A percentile compares a stretch with the other conserved stretches of the same genome.
These are phyloP conservation scores for Geococcyx californianus DNA, from an alignment of 2,113 vertebrate species.

Conservation along the genomic window DNA sequence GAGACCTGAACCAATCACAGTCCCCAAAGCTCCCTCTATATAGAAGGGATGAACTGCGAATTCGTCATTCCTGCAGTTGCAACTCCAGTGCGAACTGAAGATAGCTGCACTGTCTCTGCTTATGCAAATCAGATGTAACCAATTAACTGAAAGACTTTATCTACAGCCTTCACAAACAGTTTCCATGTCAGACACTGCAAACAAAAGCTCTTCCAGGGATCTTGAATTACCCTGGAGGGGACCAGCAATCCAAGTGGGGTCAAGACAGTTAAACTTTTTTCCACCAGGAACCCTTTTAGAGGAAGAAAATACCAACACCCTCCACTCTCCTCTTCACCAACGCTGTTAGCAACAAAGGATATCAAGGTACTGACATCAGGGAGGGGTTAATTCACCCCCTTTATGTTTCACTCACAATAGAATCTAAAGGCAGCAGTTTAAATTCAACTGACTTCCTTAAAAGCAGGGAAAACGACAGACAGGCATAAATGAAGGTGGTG, in stretches of 20 bases:
- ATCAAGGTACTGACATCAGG: not conserved
- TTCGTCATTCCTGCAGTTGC: not conserved
- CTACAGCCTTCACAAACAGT: slow-evolving; percentile 57
- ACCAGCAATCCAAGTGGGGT: not conserved
- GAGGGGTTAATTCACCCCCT: not conserved
- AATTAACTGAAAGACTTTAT: slow-evolving; percentile 60
- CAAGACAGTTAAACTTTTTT: not conserved
- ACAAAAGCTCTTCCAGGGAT: slow-evolving; percentile 55
- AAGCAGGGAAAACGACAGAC: not conserved
- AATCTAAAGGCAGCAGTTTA: not conserved
- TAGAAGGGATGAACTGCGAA: not conserved
- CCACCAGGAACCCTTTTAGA: not conserved
- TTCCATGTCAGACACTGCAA: slow-evolving; percentile 64
- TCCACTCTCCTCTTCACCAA: not conserved
- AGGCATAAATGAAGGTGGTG: not conserved
- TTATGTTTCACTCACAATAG: not conserved
- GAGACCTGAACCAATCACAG: not conserved
- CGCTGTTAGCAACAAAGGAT: not conserved
- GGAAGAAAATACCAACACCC: not conserved
- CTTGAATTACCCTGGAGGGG: slow-evolving; percentile 48
- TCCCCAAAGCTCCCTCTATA: not conserved
- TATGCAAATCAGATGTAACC: slow-evolving; percentile 61
- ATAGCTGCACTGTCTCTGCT: slow-evolving; percentile 31
- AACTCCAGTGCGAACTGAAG: not conserved
- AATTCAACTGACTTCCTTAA: not conserved